Evolutionary conservation across 2,113 vertebrate genomes (phyloP).

Genomic region (Salvelinus alpinus): DNA sequence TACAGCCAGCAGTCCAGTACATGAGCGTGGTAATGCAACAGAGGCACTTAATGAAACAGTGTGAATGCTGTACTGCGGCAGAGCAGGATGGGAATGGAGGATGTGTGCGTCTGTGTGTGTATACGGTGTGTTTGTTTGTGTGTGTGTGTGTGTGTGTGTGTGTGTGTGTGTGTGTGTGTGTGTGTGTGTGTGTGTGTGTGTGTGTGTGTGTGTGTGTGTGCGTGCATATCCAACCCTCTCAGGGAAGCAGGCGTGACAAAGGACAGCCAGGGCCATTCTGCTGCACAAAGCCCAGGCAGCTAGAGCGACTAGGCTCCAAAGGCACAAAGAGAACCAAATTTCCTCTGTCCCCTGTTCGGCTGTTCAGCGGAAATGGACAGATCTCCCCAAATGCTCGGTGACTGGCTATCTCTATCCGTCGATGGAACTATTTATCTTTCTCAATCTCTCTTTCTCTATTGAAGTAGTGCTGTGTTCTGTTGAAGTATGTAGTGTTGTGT

Average conservation of each 20-base stretch:
- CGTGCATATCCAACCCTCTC: not conserved
- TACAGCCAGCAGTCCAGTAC: not conserved
- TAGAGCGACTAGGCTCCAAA: not conserved
- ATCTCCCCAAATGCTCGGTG: constrained; percentile 46
- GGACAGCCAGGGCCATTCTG: not conserved
- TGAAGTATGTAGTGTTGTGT: too few relatives aligned
- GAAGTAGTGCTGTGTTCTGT: too few relatives aligned
- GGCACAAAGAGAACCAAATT: constrained; percentile 44
- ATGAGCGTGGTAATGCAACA: not conserved
- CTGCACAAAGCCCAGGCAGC: not conserved
- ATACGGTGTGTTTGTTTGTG: too few relatives aligned
- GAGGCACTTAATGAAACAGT: not conserved
- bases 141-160: too few relatives aligned
- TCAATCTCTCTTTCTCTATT: constrained; percentile 5
- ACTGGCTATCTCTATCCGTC: constrained; percentile 46
- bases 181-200: too few relatives aligned
- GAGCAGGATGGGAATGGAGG: not conserved
- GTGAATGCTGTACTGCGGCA: constrained; percentile 1
- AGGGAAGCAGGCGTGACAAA: not conserved
- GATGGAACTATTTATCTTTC: constrained; percentile 25
- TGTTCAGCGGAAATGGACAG: constrained; percentile 48
- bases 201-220: not conserved
- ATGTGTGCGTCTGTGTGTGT: too few relatives aligned
- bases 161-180: not conserved
- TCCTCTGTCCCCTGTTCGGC: constrained; percentile 33